phyloP scores from a whole-genome alignment of 2,888 invertebrate genomes.

The Melolontha melolontha region DNA sequence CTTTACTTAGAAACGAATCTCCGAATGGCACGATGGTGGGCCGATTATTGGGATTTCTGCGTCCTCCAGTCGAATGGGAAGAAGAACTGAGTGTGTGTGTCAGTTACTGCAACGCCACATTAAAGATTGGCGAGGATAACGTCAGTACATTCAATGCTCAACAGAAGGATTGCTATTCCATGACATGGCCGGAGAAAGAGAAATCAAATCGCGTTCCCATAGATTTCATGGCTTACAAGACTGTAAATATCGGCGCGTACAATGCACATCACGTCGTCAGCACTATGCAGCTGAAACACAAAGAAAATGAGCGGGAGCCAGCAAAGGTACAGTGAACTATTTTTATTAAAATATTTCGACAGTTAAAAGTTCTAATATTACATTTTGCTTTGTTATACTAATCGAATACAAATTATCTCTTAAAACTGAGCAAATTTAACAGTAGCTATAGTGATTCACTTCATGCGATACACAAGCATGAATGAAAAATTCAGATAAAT shows the following conservation, averaged over 20 bases:
- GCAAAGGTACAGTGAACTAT: conserved; percentile 69
- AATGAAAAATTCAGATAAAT: too few species aligned
- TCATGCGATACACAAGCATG: too few species aligned
- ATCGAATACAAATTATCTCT: too few species aligned
- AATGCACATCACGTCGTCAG: conserved; percentile 75
- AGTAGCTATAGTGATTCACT: too few species aligned
- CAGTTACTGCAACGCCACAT: conserved; percentile 79
- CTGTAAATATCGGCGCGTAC: conserved; percentile 67
- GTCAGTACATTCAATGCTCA: conserved; percentile 72
- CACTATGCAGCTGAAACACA: conserved; percentile 86
- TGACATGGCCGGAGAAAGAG: conserved; percentile 70
- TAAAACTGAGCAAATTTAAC: too few species aligned
- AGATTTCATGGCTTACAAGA: conserved; percentile 66
- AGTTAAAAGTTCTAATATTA: too few species aligned
- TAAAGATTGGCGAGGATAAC: conserved; percentile 71
- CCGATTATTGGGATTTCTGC: conserved; percentile 83
- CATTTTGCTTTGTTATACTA: too few species aligned
- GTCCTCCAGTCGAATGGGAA: conserved; percentile 82
- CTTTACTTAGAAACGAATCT: conserved; percentile 75
- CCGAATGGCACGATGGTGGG: conserved; percentile 82
- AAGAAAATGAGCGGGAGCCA: conserved; percentile 71
- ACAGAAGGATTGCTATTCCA: conserved; percentile 76
- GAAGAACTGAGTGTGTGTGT: conserved; percentile 83
- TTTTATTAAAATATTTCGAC: too few species aligned
- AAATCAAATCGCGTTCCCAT: conserved; percentile 60